phyloP scores from a whole-genome alignment of 2,888 invertebrate genomes.

The Leptinotarsa rubiginosa region DNA sequence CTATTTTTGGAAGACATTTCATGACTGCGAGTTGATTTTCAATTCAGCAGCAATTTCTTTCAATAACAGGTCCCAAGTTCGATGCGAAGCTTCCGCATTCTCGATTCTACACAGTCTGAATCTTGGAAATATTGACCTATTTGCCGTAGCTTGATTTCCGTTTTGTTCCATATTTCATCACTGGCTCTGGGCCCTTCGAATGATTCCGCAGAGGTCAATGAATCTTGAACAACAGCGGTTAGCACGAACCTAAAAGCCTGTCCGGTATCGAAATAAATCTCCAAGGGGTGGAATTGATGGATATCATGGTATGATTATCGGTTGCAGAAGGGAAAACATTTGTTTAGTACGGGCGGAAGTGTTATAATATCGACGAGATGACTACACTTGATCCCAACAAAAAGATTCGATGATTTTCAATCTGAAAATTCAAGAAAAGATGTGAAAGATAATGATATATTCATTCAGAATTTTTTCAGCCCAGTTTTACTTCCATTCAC shows the following conservation, averaged over 20 bases:
- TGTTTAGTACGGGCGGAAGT: background rate
- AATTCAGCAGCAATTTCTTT: background rate
- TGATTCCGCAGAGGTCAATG: background rate
- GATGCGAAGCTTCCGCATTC: background rate
- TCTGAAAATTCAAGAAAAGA: no score
- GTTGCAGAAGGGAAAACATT: background rate
- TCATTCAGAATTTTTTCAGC: no score
- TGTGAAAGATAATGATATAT: no score
- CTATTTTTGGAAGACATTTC: background rate
- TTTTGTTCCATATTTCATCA: conserved; percentile 1
- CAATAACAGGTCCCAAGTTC: background rate
- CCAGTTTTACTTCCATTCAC: no score
- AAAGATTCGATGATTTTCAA: no score
- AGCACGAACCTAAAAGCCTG: background rate
- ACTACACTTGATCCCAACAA: no score
- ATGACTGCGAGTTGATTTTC: background rate
- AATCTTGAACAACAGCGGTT: background rate
- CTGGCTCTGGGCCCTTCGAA: background rate
- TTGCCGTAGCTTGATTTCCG: conserved; percentile 4
- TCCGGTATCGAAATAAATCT: background rate
- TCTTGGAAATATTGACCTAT: background rate
- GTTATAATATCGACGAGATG: no score
- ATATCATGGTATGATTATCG: background rate
- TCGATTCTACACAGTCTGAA: background rate
- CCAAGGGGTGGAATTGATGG: background rate